These are phyloP conservation scores for Caenorhabditis virilis DNA, from an alignment of 2,888 invertebrate genomes.

Conservation along the genomic window DNA sequence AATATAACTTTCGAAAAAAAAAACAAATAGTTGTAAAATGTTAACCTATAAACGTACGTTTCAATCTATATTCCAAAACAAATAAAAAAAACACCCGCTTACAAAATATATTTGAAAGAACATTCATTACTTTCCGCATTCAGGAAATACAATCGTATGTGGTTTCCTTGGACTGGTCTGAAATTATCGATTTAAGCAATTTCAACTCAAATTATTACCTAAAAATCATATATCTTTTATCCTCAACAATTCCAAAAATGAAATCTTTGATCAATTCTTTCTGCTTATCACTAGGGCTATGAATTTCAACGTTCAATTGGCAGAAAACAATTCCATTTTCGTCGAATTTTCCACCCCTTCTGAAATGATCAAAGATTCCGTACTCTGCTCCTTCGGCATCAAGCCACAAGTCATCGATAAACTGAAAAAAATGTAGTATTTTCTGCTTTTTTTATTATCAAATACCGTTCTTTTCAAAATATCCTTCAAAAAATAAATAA, in stretches of 20 bases:
- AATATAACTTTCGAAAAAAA: too few relatives aligned
- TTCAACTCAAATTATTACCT: constrained; percentile 12
- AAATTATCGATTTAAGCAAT: constrained; percentile 5
- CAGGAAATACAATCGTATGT: constrained; percentile 34
- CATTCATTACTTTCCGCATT: constrained; percentile 30
- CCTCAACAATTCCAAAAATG: constrained; percentile 22
- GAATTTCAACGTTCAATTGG: constrained; percentile 45
- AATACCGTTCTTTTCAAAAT: constrained; percentile 20
- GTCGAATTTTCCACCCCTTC: constrained; percentile 39
- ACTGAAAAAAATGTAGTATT: constrained; percentile 22
- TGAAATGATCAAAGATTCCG: constrained; percentile 34
- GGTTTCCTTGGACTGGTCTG: constrained; percentile 27
- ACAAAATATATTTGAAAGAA: constrained; percentile 32
- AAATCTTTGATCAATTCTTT: constrained; percentile 35
- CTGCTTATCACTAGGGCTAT: constrained; percentile 21
- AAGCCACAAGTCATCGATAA: constrained; percentile 41
- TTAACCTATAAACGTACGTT: too few relatives aligned
- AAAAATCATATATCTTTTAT: constrained; percentile 24
- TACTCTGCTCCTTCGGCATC: constrained; percentile 44
- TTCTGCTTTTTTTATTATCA: too few relatives aligned
- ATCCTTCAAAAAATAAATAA: constrained; percentile 33
- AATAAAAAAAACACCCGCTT: neutral
- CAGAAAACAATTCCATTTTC: constrained; percentile 35
- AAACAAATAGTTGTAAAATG: too few relatives aligned
- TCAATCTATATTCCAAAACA: too few relatives aligned